Evolutionary conservation across 2,797 vertebrate species (phyloP), one percentile per base, ranked within the genome.

Genomic region (Poecile montanus): DNA sequence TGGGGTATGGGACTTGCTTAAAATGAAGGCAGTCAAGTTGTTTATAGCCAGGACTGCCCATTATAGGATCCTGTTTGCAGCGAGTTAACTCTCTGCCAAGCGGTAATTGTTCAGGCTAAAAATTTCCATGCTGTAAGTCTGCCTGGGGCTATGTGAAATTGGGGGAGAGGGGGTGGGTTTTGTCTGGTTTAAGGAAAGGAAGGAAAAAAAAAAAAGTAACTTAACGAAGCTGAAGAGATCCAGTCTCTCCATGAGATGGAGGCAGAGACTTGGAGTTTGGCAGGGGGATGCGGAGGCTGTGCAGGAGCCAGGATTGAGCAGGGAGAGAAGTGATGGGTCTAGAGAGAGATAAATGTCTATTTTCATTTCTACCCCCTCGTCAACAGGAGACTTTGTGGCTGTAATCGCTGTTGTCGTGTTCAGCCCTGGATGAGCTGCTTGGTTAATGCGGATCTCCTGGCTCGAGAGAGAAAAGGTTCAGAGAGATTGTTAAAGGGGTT

Each of bases 221-320:
- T 70, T 47, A 6, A 11, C 2, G 19, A 22, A 90, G 79, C 79
- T 94, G 96, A 96, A 96, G 62, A 72, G 90, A 85, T 90, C 12
- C 40, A 47, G 48, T 95, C 90, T 95, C 91, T 96, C 95, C 95
- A 96, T 96, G 90, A 96, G 95, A 91, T 96, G 95, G 96, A 96
- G 91, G 96, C 95, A 96, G 93, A 96, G 96, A 26, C 95, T 91
- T 63, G 93, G 93, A 86, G 74, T 96, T 96, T 11, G 83, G 80
- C 95, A 76, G 70, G 73, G 89, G 88, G 47, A 77, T 22, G 71
- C 3, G 2, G 56, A 84, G 71, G 36, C 48, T 82, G 74, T 22
- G 73, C 50, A 12, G 79, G 42, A 81, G 86, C 85, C 3, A 48
- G 47, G 87, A 9, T 3, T 26, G 32, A 40, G 63, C 7, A 7